Conservation (phyloP, 2,797 vertebrate genomes). For the Premnoplex brunnescens region DNA sequence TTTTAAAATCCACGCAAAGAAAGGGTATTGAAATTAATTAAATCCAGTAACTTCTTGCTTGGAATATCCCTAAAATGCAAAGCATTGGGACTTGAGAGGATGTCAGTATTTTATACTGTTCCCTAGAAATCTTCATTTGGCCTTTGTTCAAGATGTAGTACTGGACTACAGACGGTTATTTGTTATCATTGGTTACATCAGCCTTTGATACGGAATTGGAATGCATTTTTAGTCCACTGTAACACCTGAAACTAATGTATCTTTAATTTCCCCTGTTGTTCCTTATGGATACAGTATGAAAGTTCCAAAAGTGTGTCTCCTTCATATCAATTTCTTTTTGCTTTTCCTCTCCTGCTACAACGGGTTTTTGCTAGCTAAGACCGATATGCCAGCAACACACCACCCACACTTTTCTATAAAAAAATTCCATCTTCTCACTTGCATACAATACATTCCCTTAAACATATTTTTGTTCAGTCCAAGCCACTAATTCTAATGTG, state of each 20-base stretch:
- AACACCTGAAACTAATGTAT: not conserved
- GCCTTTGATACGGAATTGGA: not conserved
- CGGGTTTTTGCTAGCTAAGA: not conserved
- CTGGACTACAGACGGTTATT: not conserved
- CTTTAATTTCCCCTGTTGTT: not conserved
- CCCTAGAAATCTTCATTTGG: not conserved
- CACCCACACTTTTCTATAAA: not conserved
- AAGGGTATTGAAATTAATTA: not conserved
- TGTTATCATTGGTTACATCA: not conserved
- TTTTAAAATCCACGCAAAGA: not conserved
- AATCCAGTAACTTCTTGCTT: not conserved
- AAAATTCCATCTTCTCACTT: not conserved
- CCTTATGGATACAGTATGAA: not conserved
- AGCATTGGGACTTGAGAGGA: not conserved
- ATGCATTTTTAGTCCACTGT: not conserved
- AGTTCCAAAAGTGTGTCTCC: not conserved
- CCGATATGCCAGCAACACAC: not conserved
- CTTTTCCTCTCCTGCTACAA: not conserved
- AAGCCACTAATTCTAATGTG: not conserved
- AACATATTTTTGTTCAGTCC: not conserved
- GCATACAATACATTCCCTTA: not conserved
- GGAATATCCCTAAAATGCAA: not conserved
- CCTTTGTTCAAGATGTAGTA: not conserved
- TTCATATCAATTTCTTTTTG: not conserved
- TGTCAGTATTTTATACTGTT: not conserved